Percentiles rank a stretch among this genome's conserved stretches.
Evolutionary conservation across 2,113 vertebrate species (phyloP).

Genomic region (Pangasianodon hypophthalmus): DNA sequence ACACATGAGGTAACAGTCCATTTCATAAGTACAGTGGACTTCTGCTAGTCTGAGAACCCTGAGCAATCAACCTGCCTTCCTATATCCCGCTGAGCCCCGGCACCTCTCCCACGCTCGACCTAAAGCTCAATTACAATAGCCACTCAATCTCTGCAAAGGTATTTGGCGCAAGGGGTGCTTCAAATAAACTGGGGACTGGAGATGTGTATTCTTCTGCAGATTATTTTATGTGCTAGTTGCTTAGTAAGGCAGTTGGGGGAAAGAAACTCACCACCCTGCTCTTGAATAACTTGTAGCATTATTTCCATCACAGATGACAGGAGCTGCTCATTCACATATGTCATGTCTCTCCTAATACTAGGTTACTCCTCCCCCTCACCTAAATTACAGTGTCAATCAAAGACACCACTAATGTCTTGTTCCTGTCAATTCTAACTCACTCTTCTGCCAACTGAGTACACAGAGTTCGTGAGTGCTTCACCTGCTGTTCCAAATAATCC

Average conservation of each 20-base stretch:
- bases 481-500: not conserved
- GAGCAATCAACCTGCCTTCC: conserved; percentile 1
- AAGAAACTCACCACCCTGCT: not conserved
- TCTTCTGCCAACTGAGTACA: not conserved
- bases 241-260: not conserved
- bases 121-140: conserved; percentile 23
- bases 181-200: conserved; percentile 29
- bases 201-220: conserved; percentile 30
- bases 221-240: not conserved
- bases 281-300: not conserved
- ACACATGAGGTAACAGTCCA: conserved; percentile 23
- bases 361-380: not conserved
- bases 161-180: conserved; percentile 13
- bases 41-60: not conserved
- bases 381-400: not conserved
- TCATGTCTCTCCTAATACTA: not conserved
- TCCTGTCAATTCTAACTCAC: not conserved
- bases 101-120: not conserved
- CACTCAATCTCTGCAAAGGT: conserved; percentile 29
- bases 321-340: not conserved
- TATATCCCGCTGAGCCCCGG: conserved; percentile 24
- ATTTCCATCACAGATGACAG: not conserved
- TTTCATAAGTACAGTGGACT: conserved; percentile 18
- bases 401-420: not conserved
- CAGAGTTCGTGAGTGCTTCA: not conserved